These are phyloP conservation scores for Arrhopalites spinosus DNA, from an alignment of 2,888 invertebrate genomes.

Conservation along the genomic window DNA sequence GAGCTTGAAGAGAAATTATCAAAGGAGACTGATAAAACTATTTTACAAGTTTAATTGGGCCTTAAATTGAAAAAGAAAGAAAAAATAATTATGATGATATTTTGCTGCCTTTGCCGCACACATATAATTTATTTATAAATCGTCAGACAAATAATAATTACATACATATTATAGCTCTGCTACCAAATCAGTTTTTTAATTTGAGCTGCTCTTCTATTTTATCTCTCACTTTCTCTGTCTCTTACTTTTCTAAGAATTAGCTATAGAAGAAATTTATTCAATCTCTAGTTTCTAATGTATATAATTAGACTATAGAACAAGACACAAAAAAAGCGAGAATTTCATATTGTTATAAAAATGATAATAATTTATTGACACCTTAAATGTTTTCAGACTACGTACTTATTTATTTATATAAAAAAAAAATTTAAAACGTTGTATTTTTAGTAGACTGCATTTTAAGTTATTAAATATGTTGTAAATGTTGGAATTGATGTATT, in stretches of 20 bases:
- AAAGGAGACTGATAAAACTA: constrained; percentile 1
- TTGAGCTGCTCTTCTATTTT: not conserved
- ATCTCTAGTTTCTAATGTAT: not conserved
- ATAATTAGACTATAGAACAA: not conserved
- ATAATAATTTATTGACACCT: too few relatives aligned
- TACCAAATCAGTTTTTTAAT: not conserved
- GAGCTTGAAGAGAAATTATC: constrained; percentile 27
- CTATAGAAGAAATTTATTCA: too few relatives aligned
- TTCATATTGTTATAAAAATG: not conserved
- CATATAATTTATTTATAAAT: not conserved
- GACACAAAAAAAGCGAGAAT: not conserved
- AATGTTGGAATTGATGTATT: not conserved
- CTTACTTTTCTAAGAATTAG: too few relatives aligned
- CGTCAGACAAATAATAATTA: not conserved
- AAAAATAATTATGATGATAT: not conserved
- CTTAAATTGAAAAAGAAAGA: constrained; percentile 20
- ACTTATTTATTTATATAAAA: too few relatives aligned
- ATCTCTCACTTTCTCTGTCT: not conserved
- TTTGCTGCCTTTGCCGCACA: not conserved
- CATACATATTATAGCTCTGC: not conserved
- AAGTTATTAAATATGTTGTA: not conserved
- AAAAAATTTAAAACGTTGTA: too few relatives aligned
- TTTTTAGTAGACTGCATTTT: not conserved
- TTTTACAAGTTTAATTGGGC: constrained; percentile 27
- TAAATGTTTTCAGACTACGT: too few relatives aligned